Conservation (phyloP, 2,888 invertebrate genomes). For the Drosophila recens region DNA sequence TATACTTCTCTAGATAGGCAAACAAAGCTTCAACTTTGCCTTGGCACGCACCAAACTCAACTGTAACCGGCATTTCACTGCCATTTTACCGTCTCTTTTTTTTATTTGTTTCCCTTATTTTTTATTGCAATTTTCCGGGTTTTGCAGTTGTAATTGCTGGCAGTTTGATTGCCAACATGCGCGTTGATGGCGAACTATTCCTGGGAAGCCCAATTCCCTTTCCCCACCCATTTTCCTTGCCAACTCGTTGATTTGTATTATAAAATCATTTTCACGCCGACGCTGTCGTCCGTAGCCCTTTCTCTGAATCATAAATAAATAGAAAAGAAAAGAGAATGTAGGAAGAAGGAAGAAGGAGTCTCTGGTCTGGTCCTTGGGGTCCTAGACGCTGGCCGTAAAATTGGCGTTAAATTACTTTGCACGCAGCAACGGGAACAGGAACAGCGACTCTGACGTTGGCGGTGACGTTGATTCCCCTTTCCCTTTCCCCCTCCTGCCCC, state of each 20-base stretch:
- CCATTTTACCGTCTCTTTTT: slow-evolving; percentile 28
- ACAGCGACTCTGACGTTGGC: slow-evolving; percentile 36
- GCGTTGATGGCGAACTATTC: slow-evolving; percentile 60
- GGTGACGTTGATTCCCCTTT: slow-evolving; percentile 36
- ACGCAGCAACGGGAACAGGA: slow-evolving; percentile 61
- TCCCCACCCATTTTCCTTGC: no score
- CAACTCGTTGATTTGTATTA: slow-evolving; percentile 61
- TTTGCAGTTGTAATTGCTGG: slow-evolving; percentile 67
- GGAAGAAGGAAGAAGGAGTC: slow-evolving; percentile 11
- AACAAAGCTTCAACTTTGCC: slow-evolving; percentile 36
- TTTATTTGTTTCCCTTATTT: slow-evolving; percentile 11
- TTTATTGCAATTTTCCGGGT: slow-evolving; percentile 56
- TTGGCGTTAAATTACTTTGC: slow-evolving; percentile 76
- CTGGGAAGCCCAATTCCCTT: background rate
- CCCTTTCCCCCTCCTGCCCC: slow-evolving; percentile 10
- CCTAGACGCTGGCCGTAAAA: slow-evolving; percentile 59
- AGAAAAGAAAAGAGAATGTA: slow-evolving; percentile 4
- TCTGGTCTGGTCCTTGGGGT: slow-evolving; percentile 22
- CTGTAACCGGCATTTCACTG: slow-evolving; percentile 17
- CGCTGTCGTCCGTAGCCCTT: slow-evolving; percentile 29
- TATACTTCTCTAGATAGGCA: slow-evolving; percentile 30
- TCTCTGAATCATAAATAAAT: slow-evolving; percentile 41
- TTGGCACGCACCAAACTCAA: slow-evolving; percentile 47
- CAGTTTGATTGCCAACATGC: slow-evolving; percentile 69
- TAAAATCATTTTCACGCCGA: slow-evolving; percentile 70